Evolutionary conservation across 2,797 vertebrate species (phyloP), one percentile per base, ranked within the genome.

Genomic region (Iguana delicatissima): DNA sequence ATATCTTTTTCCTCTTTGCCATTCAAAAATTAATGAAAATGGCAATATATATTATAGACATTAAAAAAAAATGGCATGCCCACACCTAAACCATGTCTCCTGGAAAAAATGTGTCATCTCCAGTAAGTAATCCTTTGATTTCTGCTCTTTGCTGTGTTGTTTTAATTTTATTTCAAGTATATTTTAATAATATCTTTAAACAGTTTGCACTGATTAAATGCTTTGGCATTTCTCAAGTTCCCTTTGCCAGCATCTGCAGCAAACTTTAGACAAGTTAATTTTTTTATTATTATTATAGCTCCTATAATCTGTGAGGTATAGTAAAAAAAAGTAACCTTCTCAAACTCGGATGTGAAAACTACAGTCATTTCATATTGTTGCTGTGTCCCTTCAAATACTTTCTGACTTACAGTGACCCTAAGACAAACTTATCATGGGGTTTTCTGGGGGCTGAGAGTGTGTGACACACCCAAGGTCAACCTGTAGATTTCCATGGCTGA

Each of bases 151-250:
- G 79, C n/a, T 50, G 64, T 79, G 83, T 86, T 92, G 77, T 93
- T 94, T 93, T 94, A 88, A 52, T 89, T 91, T 89, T 82, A 92
- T 90, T 93, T 93, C 84, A 87, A 93, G 89, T 89, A 85, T 84
- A 92, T 96, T 87, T 83, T 81, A 95, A 95, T 89, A 93, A 89
- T 90, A 88, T 82, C 91, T 94, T 84, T 94, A 95, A 95, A 95
- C 92, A 93, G 82, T 84, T 93, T 84, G 79, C 62, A 73, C 14
- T 52, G 92, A 91, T 82, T 74, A 64, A 92, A 93, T 85, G 86
- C 86, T 81, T 91, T 84, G 89, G 64, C 22, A 57, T 87, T 29
- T 82, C n/a, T 13, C 38, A 69, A 88, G 55, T 94, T 69, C 89
- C 92, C 90, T 91, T 92, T 94, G 93, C 85, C 90, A 95, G 87